These are phyloP conservation scores for Rhineura floridana DNA, from an alignment of 2,113 vertebrate genomes.

Conservation along the genomic window DNA sequence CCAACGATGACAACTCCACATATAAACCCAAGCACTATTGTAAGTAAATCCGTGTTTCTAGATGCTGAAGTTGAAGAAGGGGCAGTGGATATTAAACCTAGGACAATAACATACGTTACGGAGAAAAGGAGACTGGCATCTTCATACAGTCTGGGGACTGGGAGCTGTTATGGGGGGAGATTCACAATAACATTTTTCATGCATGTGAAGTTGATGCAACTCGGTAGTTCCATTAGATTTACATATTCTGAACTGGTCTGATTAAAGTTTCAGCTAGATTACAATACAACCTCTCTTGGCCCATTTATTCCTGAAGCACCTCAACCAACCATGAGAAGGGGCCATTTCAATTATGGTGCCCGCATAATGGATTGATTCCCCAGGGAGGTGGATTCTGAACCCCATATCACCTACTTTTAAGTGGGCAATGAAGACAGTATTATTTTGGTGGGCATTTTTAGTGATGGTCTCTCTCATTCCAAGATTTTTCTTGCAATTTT, in stretches of 20 bases:
- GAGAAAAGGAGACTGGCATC: neutral
- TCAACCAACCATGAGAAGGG: too few relatives aligned
- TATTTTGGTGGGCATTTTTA: too few relatives aligned
- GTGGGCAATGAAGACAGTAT: too few relatives aligned
- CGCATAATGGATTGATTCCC: too few relatives aligned
- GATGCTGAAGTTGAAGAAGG: conserved; percentile 82
- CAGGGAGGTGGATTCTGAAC: too few relatives aligned
- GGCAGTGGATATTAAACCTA: conserved; percentile 69
- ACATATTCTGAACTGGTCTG: neutral
- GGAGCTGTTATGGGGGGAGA: neutral
- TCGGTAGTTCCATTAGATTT: neutral
- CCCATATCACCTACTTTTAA: too few relatives aligned
- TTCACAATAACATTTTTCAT: neutral
- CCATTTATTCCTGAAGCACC: too few relatives aligned
- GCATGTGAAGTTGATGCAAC: neutral
- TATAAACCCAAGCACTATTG: conserved; percentile 80
- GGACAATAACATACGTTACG: conserved; percentile 45
- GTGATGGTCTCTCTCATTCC: too few relatives aligned
- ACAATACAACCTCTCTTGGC: neutral
- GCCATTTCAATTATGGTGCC: too few relatives aligned
- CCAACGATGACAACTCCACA: conserved; percentile 78
- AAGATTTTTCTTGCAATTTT: too few relatives aligned
- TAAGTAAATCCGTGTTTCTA: conserved; percentile 68
- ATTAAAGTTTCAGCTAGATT: neutral
- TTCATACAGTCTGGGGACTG: neutral